Percentiles rank a stretch among this genome's conserved stretches.
Conservation (phyloP, 2,888 invertebrate species). For the Lasioglossum marginatum region DNA sequence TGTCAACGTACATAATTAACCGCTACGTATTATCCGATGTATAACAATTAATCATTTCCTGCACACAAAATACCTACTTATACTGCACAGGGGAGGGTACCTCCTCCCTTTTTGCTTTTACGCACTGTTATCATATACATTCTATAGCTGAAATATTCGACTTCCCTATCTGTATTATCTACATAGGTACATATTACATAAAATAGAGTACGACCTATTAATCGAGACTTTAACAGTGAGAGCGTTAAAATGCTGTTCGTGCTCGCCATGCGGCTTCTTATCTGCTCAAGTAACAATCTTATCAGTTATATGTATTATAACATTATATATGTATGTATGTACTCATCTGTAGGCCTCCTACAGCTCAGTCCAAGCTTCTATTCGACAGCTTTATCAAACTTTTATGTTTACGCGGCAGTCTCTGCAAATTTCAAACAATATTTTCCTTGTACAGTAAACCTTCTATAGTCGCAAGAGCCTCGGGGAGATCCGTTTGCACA, state of each 20-base stretch:
- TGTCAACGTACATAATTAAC: slow-evolving; percentile 4
- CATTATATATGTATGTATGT: no score
- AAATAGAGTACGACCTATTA: no score
- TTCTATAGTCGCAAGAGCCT: no score
- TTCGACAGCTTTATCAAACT: not conserved
- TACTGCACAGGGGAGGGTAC: not conserved
- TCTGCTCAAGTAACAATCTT: not conserved
- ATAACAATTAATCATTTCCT: not conserved
- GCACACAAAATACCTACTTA: not conserved
- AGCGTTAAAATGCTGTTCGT: no score
- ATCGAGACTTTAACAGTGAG: no score
- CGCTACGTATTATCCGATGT: not conserved
- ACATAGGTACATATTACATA: no score
- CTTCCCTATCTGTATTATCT: no score
- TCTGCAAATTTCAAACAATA: not conserved
- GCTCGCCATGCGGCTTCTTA: not conserved
- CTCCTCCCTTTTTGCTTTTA: not conserved
- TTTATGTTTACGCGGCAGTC: not conserved
- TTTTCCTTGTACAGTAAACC: not conserved
- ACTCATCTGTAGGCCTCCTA: not conserved
- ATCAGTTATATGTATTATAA: no score
- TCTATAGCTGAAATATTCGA: no score
- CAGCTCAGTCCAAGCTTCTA: no score
- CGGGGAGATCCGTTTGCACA: no score
- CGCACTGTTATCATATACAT: not conserved